Conservation (phyloP, 2,888 invertebrate species). For the Synergus itoensis region DNA sequence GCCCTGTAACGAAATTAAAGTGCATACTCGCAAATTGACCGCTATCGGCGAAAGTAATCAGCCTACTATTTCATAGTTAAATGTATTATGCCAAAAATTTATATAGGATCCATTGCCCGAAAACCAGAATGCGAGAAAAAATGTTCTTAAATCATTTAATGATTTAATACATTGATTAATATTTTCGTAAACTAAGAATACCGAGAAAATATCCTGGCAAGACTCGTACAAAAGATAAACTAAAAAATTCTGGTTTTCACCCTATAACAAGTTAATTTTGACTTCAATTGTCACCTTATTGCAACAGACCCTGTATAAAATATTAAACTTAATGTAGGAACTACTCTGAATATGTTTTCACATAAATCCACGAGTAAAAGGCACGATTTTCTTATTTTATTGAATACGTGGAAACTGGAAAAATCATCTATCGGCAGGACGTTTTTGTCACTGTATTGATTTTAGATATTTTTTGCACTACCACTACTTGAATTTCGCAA, state of each 20-base stretch:
- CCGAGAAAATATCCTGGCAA: too few species aligned
- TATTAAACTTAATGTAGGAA: neutral
- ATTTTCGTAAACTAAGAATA: neutral
- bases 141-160: neutral
- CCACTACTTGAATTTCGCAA: neutral
- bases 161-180: too few species aligned
- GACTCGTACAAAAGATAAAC: neutral
- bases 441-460: neutral
- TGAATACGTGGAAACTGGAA: neutral
- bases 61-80: neutral
- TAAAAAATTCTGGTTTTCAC: slow-evolving; percentile 3
- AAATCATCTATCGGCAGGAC: neutral
- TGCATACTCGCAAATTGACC: neutral
- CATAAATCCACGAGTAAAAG: slow-evolving; percentile 55
- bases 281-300: neutral
- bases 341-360: slow-evolving; percentile 42
- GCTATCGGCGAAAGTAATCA: neutral
- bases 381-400: slow-evolving; percentile 18
- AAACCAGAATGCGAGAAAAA: neutral
- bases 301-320: slow-evolving; percentile 6
- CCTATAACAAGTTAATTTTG: neutral
- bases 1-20: neutral
- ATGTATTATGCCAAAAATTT: neutral
- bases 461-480: neutral
- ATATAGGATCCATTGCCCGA: neutral